Evolutionary conservation across 2,113 vertebrate genomes (phyloP), one percentile per base, ranked within the genome.

Genomic region (Gopherus evgoodei): DNA sequence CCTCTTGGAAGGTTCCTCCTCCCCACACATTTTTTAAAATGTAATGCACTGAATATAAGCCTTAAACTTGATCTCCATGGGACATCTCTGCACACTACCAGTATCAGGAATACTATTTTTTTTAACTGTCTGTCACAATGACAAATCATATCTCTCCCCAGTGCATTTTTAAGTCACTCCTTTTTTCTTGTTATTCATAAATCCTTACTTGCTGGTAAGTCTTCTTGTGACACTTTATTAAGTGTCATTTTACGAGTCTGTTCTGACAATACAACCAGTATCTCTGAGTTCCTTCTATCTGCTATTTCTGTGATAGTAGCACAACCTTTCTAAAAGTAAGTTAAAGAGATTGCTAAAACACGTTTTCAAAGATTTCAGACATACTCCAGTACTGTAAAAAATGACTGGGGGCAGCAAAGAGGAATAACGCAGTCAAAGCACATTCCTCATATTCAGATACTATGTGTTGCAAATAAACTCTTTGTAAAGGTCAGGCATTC

Each of bases 101-200:
- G 56, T 93, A 95, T 90, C 89, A 90, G 86, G 75, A 95, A 49
- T 49, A 83, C 62, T 92, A 38, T 84, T 86, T 97, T 95, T n/a
- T 89, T 92, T 83, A 62, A 76, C 90, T 97, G 96, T 94, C 97
- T 96, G 90, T 97, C 96, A 97, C 69, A 84, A 84, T 95, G 97
- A 97, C 85, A 97, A 97, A 97, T 96, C 82, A 13, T 86, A 84
- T 95, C 90, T 96, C 83, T 96, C 83, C 81, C 78, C 81, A 59
- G 82, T 82, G 85, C 65, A 82, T 96, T 97, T 97, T 96, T 90
- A 91, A 95, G 90, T 87, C 89, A 91, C 42, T 94, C 93, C 65
- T 91, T 94, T 95, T 92, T 92, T 87, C 44, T 25, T 56, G 90
- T 95, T 95, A 95, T 96, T 97, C 94, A 97, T 95, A 96, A 97